These are phyloP conservation scores for Tapirus terrestris DNA, from an alignment of 2,113 vertebrate genomes.

Conservation along the genomic window DNA sequence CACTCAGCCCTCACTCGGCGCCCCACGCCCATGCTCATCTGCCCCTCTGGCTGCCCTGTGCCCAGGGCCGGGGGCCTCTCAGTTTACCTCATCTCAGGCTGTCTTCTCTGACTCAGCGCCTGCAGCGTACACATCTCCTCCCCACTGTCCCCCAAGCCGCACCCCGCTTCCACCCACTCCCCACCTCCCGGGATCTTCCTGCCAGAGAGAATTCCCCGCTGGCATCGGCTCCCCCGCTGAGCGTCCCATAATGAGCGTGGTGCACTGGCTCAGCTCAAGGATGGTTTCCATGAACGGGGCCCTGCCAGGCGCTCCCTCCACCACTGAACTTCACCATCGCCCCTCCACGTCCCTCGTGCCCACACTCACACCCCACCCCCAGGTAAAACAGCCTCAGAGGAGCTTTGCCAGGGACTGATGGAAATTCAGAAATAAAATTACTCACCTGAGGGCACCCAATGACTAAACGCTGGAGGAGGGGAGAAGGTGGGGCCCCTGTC, in stretches of 20 bases:
- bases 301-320: not conserved
- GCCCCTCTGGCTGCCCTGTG: too few species aligned
- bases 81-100: not conserved
- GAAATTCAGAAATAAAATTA: not conserved
- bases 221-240: not conserved
- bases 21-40: not conserved
- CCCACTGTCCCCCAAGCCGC: not conserved
- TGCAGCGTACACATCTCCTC: rapidly evolving
- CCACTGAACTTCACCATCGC: rapidly evolving
- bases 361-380: not conserved
- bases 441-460: not conserved
- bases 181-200: not conserved
- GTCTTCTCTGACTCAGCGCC: not conserved
- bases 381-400: too few species aligned
- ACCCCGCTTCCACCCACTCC: not conserved
- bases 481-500: rapidly evolving
- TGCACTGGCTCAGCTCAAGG: not conserved
- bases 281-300: not conserved
- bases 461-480: not conserved
- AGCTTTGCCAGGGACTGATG: not conserved
- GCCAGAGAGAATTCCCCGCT: rapidly evolving
- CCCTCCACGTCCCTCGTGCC: not conserved
- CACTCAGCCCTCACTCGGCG: not conserved
- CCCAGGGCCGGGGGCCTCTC: not conserved
- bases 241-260: rapidly evolving